Percentiles rank a stretch among this genome's conserved stretches.
Conservation (phyloP, 2,888 invertebrate species). For the Caradrina kadenii region DNA sequence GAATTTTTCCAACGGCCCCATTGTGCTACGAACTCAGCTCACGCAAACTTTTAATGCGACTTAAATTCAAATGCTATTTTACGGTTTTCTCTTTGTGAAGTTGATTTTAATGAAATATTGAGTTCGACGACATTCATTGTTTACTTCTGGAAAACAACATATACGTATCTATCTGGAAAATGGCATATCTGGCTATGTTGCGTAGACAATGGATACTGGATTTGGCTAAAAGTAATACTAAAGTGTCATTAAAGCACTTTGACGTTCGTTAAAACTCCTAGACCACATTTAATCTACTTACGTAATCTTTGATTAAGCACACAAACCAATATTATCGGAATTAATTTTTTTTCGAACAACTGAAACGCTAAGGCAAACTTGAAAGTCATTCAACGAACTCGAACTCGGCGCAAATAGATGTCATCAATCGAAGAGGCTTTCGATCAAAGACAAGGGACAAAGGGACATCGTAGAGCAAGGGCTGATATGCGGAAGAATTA, state of each 20-base stretch:
- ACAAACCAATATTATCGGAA: no score
- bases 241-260: no score
- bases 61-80: constrained; percentile 88
- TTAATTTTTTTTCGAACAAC: constrained; percentile 49
- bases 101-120: constrained; percentile 82
- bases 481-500: constrained; percentile 84
- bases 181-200: background rate
- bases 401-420: constrained; percentile 82
- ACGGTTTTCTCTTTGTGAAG: constrained; percentile 82
- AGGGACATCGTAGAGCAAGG: constrained; percentile 75
- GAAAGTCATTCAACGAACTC: constrained; percentile 79
- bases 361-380: constrained; percentile 69
- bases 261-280: no score
- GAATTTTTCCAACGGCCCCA: constrained; percentile 88
- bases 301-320: no score
- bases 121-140: constrained; percentile 68
- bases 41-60: constrained; percentile 89
- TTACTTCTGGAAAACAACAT: constrained; percentile 38
- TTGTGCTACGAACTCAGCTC: constrained; percentile 86
- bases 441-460: constrained; percentile 87
- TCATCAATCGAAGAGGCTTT: constrained; percentile 86
- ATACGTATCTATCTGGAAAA: background rate
- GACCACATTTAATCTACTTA: no score
- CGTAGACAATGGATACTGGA: no score
- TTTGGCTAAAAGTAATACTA: no score